Base-by-base conservation (phyloP, 2,113 vertebrate species). In the Rana temporaria region DNA sequence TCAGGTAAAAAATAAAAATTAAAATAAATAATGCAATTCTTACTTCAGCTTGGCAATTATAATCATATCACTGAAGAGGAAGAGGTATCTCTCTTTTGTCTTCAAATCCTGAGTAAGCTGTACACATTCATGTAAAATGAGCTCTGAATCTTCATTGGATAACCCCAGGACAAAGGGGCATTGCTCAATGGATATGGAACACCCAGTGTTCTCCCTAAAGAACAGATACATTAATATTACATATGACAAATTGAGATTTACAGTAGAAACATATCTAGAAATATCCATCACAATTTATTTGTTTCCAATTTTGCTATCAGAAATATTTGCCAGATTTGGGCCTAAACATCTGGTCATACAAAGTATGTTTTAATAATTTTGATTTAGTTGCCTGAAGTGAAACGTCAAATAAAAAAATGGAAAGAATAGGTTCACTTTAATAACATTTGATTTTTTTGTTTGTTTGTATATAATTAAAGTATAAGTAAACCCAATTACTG, bases 41-140 rank as follows among this genome's bases (percentile, higher is more conserved):
- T 81, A 94, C 93, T 93, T 94, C 84, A 90, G 77, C 84, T 93
- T 94, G 26, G 91, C 82, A 0, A 94, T 86, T 84, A 91, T 87
- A 14, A 94, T 85, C 52, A 86, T 86, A 0, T 93, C 84, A 17
- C 64, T 89, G 86, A 93, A 93, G 75, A 94, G 91, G 85, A 95
- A 92, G 15, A 92, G 85, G 78, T 90, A 90, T 75, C 90, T 88
- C 48, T 90, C 84, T 12, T 84, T 88, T 64, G 90, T 92, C 86
- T 91, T 90, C 1, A 84, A 78, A 71, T 87, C 87, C 82, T 91
- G 89, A 0, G 88, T 93, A 22, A 93, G 85, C 64, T 91, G 88
- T 38, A 90, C 85, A 0, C 84, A 85, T 22, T 91, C 88, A 8
- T 92, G 91, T 85, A 93, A 85, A 74, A 91, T 85, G 79, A 92